Conservation (phyloP, 2,797 vertebrate genomes). For the Molossus molossus region DNA sequence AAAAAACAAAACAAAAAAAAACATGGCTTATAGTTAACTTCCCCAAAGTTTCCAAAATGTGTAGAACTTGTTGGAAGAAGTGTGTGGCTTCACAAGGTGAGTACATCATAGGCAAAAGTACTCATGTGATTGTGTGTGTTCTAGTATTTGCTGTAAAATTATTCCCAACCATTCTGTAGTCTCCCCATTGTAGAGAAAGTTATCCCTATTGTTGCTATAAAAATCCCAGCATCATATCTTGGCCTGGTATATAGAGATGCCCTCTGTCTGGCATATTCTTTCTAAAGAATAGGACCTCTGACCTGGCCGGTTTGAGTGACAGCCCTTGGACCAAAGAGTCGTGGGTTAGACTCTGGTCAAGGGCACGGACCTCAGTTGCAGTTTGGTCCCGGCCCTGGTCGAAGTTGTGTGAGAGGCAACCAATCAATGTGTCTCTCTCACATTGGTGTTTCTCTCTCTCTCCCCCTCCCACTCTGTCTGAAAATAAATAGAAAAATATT, state of each 20-base stretch:
- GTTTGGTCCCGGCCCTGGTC: too few relatives aligned
- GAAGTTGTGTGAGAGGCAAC: too few relatives aligned
- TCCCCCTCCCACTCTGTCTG: too few relatives aligned
- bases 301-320: too few relatives aligned
- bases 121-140: not conserved
- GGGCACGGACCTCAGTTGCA: too few relatives aligned
- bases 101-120: not conserved
- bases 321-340: too few relatives aligned
- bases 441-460: too few relatives aligned
- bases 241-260: not conserved
- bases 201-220: not conserved
- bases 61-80: not conserved
- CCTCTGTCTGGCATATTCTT: not conserved
- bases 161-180: not conserved
- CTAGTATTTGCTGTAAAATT: not conserved
- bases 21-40: not conserved
- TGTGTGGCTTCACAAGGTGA: not conserved
- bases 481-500: too few relatives aligned
- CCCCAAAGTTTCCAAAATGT: not conserved
- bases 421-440: too few relatives aligned
- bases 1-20: not conserved
- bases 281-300: not conserved
- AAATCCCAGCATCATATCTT: not conserved
- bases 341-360: too few relatives aligned
- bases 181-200: not conserved